Percentiles rank a stretch among this genome's conserved stretches.
Evolutionary conservation across 2,797 vertebrate genomes (phyloP).

Genomic region (Amblyopsis hoosieri): DNA sequence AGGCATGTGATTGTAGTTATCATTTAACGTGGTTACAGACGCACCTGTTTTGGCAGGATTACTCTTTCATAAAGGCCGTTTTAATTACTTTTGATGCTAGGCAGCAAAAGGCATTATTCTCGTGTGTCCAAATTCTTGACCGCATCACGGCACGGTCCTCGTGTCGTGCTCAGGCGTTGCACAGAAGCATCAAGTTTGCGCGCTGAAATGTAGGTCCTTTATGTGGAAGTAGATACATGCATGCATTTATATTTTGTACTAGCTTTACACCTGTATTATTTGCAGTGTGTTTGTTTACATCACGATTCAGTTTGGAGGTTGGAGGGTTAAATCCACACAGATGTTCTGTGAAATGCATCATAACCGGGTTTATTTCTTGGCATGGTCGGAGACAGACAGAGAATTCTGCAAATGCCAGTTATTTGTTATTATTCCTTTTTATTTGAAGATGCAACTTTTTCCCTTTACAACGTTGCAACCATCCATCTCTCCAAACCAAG

Average conservation of each 20-base stretch:
- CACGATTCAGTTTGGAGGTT: neutral
- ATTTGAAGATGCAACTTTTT: too few species aligned
- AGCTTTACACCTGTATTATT: constrained; percentile 7
- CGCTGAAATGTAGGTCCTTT: neutral
- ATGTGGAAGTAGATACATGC: too few species aligned
- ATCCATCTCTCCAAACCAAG: too few species aligned
- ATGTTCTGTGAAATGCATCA: constrained; percentile 27
- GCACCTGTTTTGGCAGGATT: neutral
- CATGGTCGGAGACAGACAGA: too few species aligned
- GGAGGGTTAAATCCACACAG: constrained; percentile 27
- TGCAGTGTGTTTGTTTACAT: neutral
- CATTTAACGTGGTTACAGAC: neutral
- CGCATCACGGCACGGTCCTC: neutral
- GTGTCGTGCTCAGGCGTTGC: constrained; percentile 11
- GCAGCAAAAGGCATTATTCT: neutral
- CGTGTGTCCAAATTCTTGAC: too few species aligned
- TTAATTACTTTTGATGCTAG: neutral
- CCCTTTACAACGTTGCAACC: too few species aligned
- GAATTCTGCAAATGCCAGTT: too few species aligned
- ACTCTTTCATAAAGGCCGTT: neutral
- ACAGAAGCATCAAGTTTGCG: neutral
- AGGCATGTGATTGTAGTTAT: neutral
- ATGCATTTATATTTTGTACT: neutral
- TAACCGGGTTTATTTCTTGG: neutral
- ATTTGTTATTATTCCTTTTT: too few species aligned